Evolutionary conservation across 2,888 invertebrate species (phyloP).

Genomic region (Malachius bipustulatus): DNA sequence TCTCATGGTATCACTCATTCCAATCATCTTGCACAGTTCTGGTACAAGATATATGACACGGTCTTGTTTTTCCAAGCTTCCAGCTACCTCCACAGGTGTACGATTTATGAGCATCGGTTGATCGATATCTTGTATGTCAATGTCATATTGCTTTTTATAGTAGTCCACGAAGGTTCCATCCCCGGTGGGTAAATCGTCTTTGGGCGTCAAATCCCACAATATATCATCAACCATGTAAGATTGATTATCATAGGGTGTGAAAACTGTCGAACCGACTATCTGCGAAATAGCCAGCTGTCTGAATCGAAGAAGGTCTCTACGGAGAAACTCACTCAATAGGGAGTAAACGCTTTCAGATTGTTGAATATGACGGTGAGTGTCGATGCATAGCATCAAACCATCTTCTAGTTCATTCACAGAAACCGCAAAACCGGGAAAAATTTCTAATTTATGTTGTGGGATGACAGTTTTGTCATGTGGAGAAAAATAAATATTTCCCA

Average conservation of each 20-base stretch:
- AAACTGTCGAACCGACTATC: constrained; percentile 47
- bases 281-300: constrained; percentile 39
- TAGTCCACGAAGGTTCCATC: constrained; percentile 59
- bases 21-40: constrained; percentile 81
- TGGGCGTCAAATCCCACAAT: constrained; percentile 60
- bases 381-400: constrained; percentile 76
- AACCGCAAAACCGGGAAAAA: constrained; percentile 88
- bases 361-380: constrained; percentile 74
- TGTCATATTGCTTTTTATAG: constrained; percentile 65
- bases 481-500: constrained; percentile 69
- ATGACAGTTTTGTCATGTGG: constrained; percentile 56
- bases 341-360: constrained; percentile 68
- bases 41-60: constrained; percentile 65
- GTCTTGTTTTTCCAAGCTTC: constrained; percentile 34
- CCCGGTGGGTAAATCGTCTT: constrained; percentile 52
- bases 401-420: constrained; percentile 78
- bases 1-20: constrained; percentile 74
- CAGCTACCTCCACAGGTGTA: constrained; percentile 34
- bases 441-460: constrained; percentile 66
- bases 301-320: constrained; percentile 29
- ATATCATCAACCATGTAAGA: constrained; percentile 81
- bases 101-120: constrained; percentile 70
- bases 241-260: constrained; percentile 78
- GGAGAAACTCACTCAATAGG: constrained; percentile 36
- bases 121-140: constrained; percentile 55